Conservation (phyloP, 2,888 invertebrate genomes). For the Protophormia terraenovae region DNA sequence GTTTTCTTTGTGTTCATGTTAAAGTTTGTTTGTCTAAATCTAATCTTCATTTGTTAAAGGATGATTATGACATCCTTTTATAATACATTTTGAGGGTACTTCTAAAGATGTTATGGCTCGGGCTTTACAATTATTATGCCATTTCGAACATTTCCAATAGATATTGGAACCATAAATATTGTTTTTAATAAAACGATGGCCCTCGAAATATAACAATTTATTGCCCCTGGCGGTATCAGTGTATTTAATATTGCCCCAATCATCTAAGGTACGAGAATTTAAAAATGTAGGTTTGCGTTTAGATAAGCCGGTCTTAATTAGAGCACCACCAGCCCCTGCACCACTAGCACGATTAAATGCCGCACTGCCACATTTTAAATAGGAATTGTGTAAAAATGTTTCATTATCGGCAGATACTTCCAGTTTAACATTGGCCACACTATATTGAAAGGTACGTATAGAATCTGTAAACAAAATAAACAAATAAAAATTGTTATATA, state of each 20-base stretch:
- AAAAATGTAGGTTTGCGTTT: constrained; percentile 74
- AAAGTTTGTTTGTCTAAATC: not conserved
- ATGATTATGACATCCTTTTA: constrained; percentile 81
- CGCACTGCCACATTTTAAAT: constrained; percentile 32
- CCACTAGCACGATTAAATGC: not conserved
- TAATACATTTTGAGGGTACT: constrained; percentile 73
- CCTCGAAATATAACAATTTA: constrained; percentile 78
- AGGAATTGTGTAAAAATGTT: constrained; percentile 62
- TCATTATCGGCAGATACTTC: constrained; percentile 64
- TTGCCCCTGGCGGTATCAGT: constrained; percentile 78
- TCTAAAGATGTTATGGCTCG: constrained; percentile 79
- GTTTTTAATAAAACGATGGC: constrained; percentile 80
- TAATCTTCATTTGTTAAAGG: constrained; percentile 71
- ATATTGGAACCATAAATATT: constrained; percentile 80
- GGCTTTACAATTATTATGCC: constrained; percentile 80
- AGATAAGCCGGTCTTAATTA: constrained; percentile 70
- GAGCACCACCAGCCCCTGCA: constrained; percentile 23
- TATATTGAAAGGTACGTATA: constrained; percentile 67
- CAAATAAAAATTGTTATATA: not conserved
- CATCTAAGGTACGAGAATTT: constrained; percentile 74
- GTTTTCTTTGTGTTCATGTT: constrained; percentile 9
- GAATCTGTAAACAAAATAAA: constrained; percentile 63
- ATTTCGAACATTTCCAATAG: constrained; percentile 81
- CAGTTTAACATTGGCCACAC: constrained; percentile 67
- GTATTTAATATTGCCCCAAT: constrained; percentile 76